Evolutionary conservation across 1,140 invertebrate genomes (phyloP), one percentile per base, ranked within the genome.

Genomic region (Asbolus verrucosus): DNA sequence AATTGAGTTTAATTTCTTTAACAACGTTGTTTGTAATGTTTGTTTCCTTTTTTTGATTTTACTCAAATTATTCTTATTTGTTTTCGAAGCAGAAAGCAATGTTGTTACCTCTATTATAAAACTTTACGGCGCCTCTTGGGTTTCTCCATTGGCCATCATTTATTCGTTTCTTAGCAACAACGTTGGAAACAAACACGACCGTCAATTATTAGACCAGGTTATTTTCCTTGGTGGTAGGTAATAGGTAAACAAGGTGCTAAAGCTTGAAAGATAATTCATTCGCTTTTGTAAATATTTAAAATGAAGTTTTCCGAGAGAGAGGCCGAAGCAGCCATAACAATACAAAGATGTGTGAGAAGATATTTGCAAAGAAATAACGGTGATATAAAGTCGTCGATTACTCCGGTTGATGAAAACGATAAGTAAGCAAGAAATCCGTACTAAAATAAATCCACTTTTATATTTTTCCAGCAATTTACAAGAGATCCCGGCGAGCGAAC

Each of bases 81-180:
- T 50, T 50, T 50, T 50, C 43, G 8, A 18, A 21, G 8, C 2
- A 18, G 43, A 50, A 50, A 50, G 21, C 43, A 50, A 5, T 13
- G 19, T 14, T 50, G 6, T 21, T 21, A 50, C 43, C 43, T 50
- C 43, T 18, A 50, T 50, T 50, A 50, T 50, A 50, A 50, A 50
- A 50, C 16, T 50, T 50, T 50, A 50, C 43, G 43, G 43, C 43
- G 43, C 43, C 43, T 19, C 43, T 50, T 50, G 6, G 43, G 43
- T 50, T 50, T 21, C 43, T 50, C 16, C 43, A 50, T 19, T 50
- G 43, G 41, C 43, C 43, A 50, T 50, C 43, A 50, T 50, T 50
- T 50, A 50, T 50, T n/a, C 43, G 43, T 50, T 50, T 13, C 43
- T 50, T 50, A 50, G 43, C 43, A 50, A 50, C 43, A 50, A 9